phyloP scores from a whole-genome alignment of 2,888 invertebrate genomes.

The Nyleta sp. region DNA sequence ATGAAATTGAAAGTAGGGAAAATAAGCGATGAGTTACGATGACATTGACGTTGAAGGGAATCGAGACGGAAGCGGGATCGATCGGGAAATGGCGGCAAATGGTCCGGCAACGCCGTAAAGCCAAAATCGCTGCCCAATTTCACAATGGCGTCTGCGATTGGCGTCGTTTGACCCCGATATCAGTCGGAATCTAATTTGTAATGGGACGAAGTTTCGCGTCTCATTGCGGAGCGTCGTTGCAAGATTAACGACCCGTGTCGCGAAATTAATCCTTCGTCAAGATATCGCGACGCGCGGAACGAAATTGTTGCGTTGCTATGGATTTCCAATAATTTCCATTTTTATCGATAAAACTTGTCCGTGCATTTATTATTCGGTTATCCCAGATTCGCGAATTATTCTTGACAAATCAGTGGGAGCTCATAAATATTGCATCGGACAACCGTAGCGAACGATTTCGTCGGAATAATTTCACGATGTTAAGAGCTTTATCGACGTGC shows the following conservation, averaged over 20 bases:
- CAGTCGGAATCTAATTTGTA: constrained; percentile 36
- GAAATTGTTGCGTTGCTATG: too few species aligned
- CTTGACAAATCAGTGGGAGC: constrained; percentile 22
- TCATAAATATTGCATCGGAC: constrained; percentile 40
- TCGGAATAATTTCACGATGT: constrained; percentile 11
- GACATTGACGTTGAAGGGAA: constrained; percentile 14
- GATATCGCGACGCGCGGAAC: too few species aligned
- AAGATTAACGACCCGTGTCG: constrained; percentile 42
- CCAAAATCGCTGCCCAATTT: constrained; percentile 35
- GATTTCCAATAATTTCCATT: too few species aligned
- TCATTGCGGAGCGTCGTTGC: constrained; percentile 19
- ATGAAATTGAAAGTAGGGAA: constrained; percentile 26
- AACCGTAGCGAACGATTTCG: not conserved
- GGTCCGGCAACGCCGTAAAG: constrained; percentile 23
- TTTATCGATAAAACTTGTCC: too few species aligned
- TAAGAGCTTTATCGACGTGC: constrained; percentile 9
- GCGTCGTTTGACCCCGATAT: constrained; percentile 36
- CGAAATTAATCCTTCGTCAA: too few species aligned
- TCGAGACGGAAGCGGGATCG: not conserved
- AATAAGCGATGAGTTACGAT: constrained; percentile 15
- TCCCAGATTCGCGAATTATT: constrained; percentile 14
- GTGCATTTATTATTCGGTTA: constrained; percentile 21
- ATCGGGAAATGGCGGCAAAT: constrained; percentile 9
- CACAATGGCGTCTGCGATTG: constrained; percentile 36
- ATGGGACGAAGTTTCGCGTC: constrained; percentile 25